Evolutionary conservation across 2,888 invertebrate species (phyloP).

Genomic region (Macaria liturata): DNA sequence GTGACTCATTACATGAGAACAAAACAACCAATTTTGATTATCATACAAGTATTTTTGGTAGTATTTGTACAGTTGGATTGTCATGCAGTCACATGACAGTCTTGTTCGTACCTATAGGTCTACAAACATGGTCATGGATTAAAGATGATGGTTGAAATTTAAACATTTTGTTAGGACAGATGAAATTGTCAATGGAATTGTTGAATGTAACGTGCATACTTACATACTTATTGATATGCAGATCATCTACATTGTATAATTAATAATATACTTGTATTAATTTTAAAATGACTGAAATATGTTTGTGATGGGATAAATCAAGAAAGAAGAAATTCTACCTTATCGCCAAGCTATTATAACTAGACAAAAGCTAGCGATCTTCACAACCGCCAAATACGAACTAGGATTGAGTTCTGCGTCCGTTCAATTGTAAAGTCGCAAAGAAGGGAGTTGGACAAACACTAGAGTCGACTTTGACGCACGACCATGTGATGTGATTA

Average conservation of each 20-base stretch:
- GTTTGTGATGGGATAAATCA: too few relatives aligned
- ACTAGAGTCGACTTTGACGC: conserved; percentile 36
- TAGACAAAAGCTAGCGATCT: too few relatives aligned
- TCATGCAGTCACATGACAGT: conserved; percentile 13
- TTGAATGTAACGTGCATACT: too few relatives aligned
- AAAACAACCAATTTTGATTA: conserved; percentile 17
- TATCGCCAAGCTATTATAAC: too few relatives aligned
- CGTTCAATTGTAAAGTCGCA: conserved; percentile 19
- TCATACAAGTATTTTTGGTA: conserved; percentile 3
- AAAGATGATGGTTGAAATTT: not conserved
- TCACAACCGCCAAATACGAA: not conserved
- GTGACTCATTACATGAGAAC: conserved; percentile 23
- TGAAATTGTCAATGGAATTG: conserved; percentile 3
- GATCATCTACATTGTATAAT: too few relatives aligned
- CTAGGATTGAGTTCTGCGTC: conserved; percentile 8
- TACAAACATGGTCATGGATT: conserved; percentile 10
- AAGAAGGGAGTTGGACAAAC: conserved; percentile 21
- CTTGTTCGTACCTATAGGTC: not conserved
- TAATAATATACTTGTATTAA: too few relatives aligned
- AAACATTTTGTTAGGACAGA: not conserved
- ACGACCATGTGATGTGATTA: conserved; percentile 66
- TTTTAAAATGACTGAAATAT: too few relatives aligned
- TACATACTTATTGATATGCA: too few relatives aligned
- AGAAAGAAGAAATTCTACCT: too few relatives aligned
- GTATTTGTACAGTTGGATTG: conserved; percentile 9